These are phyloP conservation scores for Drosophila albomicans DNA, from an alignment of 1,140 invertebrate species.

Conservation along the genomic window DNA sequence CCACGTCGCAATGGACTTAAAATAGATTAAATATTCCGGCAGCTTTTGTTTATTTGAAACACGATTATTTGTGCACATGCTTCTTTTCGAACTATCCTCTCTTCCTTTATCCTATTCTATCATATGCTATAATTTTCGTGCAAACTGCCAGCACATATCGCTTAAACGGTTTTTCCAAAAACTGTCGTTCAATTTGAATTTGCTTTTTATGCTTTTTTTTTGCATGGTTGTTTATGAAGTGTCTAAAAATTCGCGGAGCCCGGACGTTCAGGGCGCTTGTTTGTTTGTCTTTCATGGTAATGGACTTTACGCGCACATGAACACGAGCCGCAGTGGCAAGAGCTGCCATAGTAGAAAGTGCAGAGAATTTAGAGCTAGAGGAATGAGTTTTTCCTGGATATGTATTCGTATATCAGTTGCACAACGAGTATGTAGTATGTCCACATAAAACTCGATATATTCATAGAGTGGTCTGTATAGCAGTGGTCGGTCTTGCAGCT, in stretches of 20 bases:
- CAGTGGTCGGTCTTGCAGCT: slow-evolving; percentile 48
- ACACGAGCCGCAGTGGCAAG: slow-evolving; percentile 37
- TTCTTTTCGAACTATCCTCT: neutral
- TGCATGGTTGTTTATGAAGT: slow-evolving; percentile 70
- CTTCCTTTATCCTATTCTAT: neutral
- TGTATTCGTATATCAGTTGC: slow-evolving; percentile 18
- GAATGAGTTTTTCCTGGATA: slow-evolving; percentile 17
- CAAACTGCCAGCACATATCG: slow-evolving; percentile 20
- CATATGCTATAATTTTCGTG: slow-evolving; percentile 14
- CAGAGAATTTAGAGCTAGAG: slow-evolving; percentile 18
- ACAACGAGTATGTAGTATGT: neutral
- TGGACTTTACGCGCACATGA: slow-evolving; percentile 75
- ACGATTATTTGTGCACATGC: slow-evolving; percentile 21
- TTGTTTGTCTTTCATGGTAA: slow-evolving; percentile 80
- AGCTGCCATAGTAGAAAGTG: slow-evolving; percentile 11
- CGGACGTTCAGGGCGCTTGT: slow-evolving; percentile 46
- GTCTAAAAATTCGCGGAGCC: slow-evolving; percentile 57
- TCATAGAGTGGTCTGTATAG: slow-evolving; percentile 43
- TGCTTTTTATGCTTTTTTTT: slow-evolving; percentile 16
- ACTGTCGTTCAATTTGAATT: slow-evolving; percentile 39
- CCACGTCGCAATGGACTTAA: slow-evolving; percentile 6
- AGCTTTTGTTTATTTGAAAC: slow-evolving; percentile 12
- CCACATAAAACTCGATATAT: slow-evolving; percentile 49
- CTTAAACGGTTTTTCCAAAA: slow-evolving; percentile 31
- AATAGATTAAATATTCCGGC: slow-evolving; percentile 8